Evolutionary conservation across 2,113 vertebrate species (phyloP).

Genomic region (Tamias sibiricus): DNA sequence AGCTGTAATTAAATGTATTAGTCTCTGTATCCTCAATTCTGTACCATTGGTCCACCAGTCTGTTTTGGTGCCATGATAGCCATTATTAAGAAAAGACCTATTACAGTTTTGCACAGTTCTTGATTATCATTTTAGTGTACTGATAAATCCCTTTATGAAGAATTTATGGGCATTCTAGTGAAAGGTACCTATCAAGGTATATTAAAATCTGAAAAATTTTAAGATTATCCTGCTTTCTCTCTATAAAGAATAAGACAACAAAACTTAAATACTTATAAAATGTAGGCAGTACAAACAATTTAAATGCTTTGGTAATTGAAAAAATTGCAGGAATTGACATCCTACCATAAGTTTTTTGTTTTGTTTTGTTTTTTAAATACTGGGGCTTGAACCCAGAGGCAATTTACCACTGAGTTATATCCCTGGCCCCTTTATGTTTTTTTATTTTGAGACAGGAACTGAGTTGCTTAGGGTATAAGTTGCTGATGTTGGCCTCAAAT

Average conservation of each 20-base stretch:
- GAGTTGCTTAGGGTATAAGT: too few species aligned
- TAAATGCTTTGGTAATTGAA: neutral
- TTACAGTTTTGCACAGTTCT: neutral
- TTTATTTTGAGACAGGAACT: too few species aligned
- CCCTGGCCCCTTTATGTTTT: too few species aligned
- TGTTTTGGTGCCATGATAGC: too few species aligned
- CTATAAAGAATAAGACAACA: neutral
- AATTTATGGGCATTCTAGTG: neutral
- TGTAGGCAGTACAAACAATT: constrained; percentile 21
- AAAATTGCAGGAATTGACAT: neutral
- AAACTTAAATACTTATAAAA: neutral
- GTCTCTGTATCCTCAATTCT: too few species aligned
- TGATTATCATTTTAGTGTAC: constrained; percentile 1
- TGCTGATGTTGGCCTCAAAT: too few species aligned
- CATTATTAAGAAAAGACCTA: constrained; percentile 18
- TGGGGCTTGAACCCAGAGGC: too few species aligned
- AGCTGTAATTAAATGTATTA: too few species aligned
- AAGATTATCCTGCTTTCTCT: neutral
- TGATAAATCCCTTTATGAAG: neutral
- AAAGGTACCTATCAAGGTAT: constrained; percentile 3
- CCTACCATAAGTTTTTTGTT: neutral
- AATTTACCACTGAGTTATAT: too few species aligned
- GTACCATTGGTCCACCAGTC: too few species aligned
- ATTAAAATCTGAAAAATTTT: neutral
- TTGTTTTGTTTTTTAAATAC: too few species aligned